A percentile compares a stretch with the other conserved stretches of the same genome.
These are phyloP conservation scores for Heliconius cydno DNA, from an alignment of 2,888 invertebrate genomes.

Conservation along the genomic window DNA sequence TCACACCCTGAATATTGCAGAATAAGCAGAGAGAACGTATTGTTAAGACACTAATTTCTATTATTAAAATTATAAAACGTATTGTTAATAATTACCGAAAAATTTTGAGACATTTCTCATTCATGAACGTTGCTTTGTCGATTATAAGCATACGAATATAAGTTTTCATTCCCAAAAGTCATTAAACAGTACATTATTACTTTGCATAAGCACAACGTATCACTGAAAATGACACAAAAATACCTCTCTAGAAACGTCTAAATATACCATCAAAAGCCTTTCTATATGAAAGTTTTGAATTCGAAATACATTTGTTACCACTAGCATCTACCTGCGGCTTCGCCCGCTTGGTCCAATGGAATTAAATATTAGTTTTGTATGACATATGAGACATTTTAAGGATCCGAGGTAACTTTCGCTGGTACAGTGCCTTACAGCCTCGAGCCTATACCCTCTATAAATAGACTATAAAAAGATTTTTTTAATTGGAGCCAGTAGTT, in stretches of 20 bases:
- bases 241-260: conserved; percentile 15
- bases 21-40: background rate
- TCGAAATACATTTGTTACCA: conserved; percentile 35
- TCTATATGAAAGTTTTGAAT: conserved; percentile 25
- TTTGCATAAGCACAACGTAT: background rate
- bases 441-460: background rate
- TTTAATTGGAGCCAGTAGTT: background rate
- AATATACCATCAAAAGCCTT: conserved; percentile 14
- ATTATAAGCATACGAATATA: background rate
- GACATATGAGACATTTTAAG: background rate
- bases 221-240: conserved; percentile 17
- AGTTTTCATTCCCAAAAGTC: background rate
- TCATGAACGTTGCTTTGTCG: background rate
- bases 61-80: too few relatives aligned
- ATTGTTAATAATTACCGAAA: background rate
- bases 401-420: background rate
- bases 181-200: conserved; percentile 2
- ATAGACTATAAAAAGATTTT: background rate
- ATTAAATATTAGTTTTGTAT: background rate
- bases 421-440: too few relatives aligned
- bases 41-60: background rate
- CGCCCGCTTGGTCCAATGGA: background rate
- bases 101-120: background rate
- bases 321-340: background rate
- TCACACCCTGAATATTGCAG: background rate